A percentile compares a stretch with the other conserved stretches of the same genome.
Conservation (phyloP, 2,888 invertebrate genomes). For the Philereme transversata region DNA sequence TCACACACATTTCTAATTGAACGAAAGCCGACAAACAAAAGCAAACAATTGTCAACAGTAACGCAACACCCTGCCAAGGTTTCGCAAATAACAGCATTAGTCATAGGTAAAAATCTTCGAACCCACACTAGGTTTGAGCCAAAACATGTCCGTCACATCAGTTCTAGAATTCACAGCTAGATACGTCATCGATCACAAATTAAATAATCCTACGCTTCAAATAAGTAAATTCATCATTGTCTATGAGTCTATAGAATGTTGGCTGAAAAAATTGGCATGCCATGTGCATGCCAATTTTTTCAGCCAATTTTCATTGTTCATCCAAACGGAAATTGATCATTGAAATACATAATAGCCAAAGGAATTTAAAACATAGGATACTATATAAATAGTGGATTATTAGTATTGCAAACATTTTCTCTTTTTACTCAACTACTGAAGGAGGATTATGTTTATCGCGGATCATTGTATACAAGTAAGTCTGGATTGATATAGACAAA, state of each 20-base stretch:
- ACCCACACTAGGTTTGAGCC: constrained; percentile 60
- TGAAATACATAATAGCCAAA: too few species aligned
- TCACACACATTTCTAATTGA: constrained; percentile 7
- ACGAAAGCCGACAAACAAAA: constrained; percentile 41
- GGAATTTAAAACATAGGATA: too few species aligned
- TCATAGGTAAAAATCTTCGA: constrained; percentile 62
- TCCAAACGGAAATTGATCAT: too few species aligned
- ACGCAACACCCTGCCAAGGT: constrained; percentile 66
- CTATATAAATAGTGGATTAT: too few species aligned
- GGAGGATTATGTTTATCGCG: too few species aligned
- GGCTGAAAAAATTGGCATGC: neutral
- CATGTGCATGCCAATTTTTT: too few species aligned
- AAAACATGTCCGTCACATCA: constrained; percentile 39
- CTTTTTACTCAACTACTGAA: too few species aligned
- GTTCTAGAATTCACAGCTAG: constrained; percentile 14
- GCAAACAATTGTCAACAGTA: constrained; percentile 61
- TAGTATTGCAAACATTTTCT: too few species aligned
- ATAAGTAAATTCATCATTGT: neutral
- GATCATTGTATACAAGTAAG: too few species aligned
- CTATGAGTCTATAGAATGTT: neutral
- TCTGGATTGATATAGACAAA: too few species aligned
- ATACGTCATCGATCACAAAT: constrained; percentile 4
- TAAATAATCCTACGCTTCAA: neutral
- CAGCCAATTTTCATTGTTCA: too few species aligned
- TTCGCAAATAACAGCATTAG: constrained; percentile 69